Base-by-base conservation (phyloP, 1,140 invertebrate genomes). In the Brachionus sp. region DNA sequence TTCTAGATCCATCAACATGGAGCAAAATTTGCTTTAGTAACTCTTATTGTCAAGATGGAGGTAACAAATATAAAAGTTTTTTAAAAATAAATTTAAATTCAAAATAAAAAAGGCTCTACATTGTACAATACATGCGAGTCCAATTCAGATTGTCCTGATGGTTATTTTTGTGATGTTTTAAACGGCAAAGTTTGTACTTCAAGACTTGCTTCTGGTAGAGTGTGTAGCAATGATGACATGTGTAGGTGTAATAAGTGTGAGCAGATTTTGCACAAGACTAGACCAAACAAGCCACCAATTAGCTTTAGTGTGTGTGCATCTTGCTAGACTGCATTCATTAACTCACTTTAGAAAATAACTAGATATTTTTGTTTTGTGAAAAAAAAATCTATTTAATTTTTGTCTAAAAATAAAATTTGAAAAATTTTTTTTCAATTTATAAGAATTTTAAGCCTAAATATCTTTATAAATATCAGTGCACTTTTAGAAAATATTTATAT, bases 161-260 rank as follows among this genome's bases (percentile, higher is more conserved):
- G 19, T 5, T 80, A 39, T 10, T 80, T 64, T 66, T 80, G 77
- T 13, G 77, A 80, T 13, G 7, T 5, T 37, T 10, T 23, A 10
- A 44, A 80, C 62, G 77, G 77, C 10, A 66, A 66, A 80, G 50
- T 80, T 16, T 80, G 77, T 29, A 80, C 35, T 37, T 62, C 50
- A 12, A 80, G 57, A 44, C 13, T 80, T 12, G 13, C 23, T 23
- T 3, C 33, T 12, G 77, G 77, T 0, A 39, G 77, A 19, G n/a
- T 39, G 0, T 80, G 77, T 10, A 33, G 12, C 19, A 33, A 19
- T 62, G 9, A 80, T 35, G 19, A 13, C n/a, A 80, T 80, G 77
- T 80, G 77, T n/a, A 25, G 12, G 6, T 80, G 77, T 62, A 33
- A 33, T 25, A 39, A 62, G 42, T 80, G 77, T 66, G 62, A 66